Conservation (phyloP, 2,888 invertebrate genomes). For the Euzetes globulus region DNA sequence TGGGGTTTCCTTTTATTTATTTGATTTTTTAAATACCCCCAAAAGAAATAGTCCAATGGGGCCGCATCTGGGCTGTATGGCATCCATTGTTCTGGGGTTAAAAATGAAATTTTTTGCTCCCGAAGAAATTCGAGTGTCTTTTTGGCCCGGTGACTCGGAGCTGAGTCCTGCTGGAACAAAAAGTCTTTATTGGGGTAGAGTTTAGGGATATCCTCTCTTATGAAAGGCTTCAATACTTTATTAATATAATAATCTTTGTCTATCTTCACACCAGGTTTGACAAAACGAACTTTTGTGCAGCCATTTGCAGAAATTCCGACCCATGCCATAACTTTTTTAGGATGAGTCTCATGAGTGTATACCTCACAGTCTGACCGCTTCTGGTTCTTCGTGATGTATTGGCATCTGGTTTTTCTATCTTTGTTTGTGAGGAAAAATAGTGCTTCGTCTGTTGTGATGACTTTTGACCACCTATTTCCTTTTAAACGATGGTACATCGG, state of each 20-base stretch:
- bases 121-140: conserved; percentile 20
- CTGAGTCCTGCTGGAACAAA: conserved; percentile 33
- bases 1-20: background rate
- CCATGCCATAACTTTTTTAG: conserved; percentile 26
- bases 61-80: conserved; percentile 23
- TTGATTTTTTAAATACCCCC: conserved; percentile 26
- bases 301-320: conserved; percentile 12
- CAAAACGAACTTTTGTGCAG: background rate
- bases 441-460: conserved; percentile 27
- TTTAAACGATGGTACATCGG: conserved; percentile 19
- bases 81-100: conserved; percentile 20
- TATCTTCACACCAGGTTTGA: conserved; percentile 27
- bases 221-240: conserved; percentile 25
- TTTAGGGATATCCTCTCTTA: background rate
- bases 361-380: background rate
- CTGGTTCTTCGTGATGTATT: conserved; percentile 18
- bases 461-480: background rate
- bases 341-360: background rate
- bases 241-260: conserved; percentile 30
- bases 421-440: background rate
- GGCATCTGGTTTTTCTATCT: background rate
- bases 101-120: conserved; percentile 15
- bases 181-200: conserved; percentile 10
- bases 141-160: conserved; percentile 28
- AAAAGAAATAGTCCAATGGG: conserved; percentile 31